Evolutionary conservation across 2,888 invertebrate genomes (phyloP), one percentile per base, ranked within the genome.

Genomic region (Lithophane leautieri): DNA sequence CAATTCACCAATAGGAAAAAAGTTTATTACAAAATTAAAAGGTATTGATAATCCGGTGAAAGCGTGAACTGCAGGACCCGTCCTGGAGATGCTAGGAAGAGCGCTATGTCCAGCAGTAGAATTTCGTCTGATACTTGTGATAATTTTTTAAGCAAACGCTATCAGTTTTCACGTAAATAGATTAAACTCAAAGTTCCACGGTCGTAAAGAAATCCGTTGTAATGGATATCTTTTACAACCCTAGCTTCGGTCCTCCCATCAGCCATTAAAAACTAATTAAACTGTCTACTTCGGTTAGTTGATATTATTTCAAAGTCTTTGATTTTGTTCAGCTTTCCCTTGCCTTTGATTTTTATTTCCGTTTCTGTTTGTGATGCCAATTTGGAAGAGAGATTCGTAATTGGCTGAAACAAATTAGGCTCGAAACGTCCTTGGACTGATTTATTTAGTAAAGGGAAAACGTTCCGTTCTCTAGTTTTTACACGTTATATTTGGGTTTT

Each of bases 401-500:
- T 78, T 74, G 71, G 65, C 52, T 70, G 61, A 74, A 77, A 66
- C 34, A 74, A 83, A 83, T 83, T 81, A 78, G 54, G 56, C 67
- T 70, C 14, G 65, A 12, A n/a, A 40, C 16, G 78, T 9, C 82
- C 69, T 82, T 74, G 71, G 54, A 12, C 40, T 73, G 60, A 71
- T 73, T 73, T 78, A 60, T 78, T 76, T 70, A 40, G 66, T n/a
- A 42, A 54, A 73, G 40, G 52, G 25, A 73, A 70, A 76, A 62
- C 47, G 47, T 22, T 40, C 14, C n/a, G n/a, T 47, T 54, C 28
- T 47, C 12, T 65, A 28, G 4, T 56, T 76, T 77, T 62, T 60
- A 44, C 22, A 25, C 34, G 34, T 25, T 56, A 7, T 28, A 40
- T 70, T 44, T 56, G 1, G 52, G 4, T 69, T 28, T 34, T 28